These are phyloP conservation scores for Oenanthe melanoleuca DNA, from an alignment of 2,113 vertebrate genomes.

Conservation along the genomic window DNA sequence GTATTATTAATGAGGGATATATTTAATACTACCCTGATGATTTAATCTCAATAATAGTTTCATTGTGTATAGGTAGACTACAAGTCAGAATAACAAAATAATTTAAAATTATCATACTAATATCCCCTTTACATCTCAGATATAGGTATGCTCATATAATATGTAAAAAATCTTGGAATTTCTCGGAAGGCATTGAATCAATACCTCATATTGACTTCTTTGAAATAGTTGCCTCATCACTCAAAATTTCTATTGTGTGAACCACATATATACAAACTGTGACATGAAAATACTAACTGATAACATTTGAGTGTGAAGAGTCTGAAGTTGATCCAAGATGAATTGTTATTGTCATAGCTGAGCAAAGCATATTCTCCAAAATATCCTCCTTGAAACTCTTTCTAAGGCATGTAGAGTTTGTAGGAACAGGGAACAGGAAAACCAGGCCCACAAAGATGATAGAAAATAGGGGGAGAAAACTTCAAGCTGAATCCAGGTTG, in stretches of 20 bases:
- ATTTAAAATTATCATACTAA: not conserved
- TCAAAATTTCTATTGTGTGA: not conserved
- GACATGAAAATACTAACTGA: not conserved
- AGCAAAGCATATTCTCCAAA: not conserved
- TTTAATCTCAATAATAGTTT: not conserved
- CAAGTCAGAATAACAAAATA: not conserved
- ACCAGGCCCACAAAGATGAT: accelerated
- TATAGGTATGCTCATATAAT: not conserved
- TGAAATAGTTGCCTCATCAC: not conserved
- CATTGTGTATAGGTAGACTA: not conserved
- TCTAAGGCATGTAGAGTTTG: not conserved
- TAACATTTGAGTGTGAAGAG: not conserved
- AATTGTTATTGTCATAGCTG: not conserved
- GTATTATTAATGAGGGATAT: not conserved
- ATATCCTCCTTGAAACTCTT: not conserved
- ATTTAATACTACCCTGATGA: not conserved
- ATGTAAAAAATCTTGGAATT: not conserved
- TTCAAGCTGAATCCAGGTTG: not conserved
- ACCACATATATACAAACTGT: not conserved
- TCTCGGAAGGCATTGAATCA: not conserved
- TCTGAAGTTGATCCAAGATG: not conserved
- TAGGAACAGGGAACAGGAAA: not conserved
- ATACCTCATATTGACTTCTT: not conserved
- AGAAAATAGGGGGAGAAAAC: not conserved
- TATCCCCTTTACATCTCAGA: not conserved